phyloP scores from a whole-genome alignment of 2,113 vertebrate genomes.

The Tympanuchus pallidicinctus region DNA sequence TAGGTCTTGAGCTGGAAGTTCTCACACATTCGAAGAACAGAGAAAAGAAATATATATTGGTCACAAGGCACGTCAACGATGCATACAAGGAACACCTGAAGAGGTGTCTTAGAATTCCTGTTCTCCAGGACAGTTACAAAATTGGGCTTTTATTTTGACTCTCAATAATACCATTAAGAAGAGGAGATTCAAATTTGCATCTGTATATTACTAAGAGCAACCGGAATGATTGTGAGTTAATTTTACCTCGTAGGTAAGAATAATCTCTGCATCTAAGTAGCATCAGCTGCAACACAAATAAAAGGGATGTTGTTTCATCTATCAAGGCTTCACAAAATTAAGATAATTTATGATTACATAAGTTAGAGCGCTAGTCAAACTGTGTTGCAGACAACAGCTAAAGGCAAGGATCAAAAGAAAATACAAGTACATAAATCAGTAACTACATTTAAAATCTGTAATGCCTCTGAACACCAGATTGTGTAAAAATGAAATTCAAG shows the following conservation, averaged over 20 bases:
- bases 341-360: background rate
- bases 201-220: background rate
- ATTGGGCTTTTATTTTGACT: background rate
- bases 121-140: background rate
- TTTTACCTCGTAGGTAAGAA: background rate
- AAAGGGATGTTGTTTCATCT: background rate
- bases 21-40: background rate
- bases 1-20: background rate
- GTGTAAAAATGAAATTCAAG: background rate
- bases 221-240: background rate
- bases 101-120: background rate
- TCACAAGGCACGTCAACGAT: background rate
- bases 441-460: background rate
- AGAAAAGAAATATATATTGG: background rate
- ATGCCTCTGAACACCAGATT: background rate
- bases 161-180: background rate
- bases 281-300: background rate
- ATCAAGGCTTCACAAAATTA: background rate
- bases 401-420: background rate
- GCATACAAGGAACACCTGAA: background rate
- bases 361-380: background rate
- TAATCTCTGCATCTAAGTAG: background rate
- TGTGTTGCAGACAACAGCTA: background rate
- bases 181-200: background rate
- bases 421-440: background rate